These are phyloP conservation scores for Caenorhabditis afra DNA, from an alignment of 2,888 invertebrate genomes.

Conservation along the genomic window DNA sequence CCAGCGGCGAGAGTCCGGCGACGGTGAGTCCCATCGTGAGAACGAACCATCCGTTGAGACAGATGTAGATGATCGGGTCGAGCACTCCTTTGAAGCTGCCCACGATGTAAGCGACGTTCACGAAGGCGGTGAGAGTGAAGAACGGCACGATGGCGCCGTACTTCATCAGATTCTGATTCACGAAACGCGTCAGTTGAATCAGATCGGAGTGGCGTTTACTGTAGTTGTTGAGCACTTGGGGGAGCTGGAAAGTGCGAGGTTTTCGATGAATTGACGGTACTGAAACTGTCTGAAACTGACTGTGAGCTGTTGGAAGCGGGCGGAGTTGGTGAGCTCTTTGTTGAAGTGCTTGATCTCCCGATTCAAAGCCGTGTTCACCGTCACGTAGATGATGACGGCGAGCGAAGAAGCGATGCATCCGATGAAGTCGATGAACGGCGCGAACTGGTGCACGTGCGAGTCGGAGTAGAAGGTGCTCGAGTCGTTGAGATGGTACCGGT, in stretches of 20 bases:
- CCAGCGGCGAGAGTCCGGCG: constrained; percentile 25
- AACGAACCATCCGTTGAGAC: constrained; percentile 29
- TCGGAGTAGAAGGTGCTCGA: constrained; percentile 57
- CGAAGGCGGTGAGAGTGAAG: constrained; percentile 34
- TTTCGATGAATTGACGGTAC: not conserved
- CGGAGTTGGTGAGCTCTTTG: constrained; percentile 55
- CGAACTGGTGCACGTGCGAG: constrained; percentile 33
- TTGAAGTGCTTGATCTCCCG: constrained; percentile 60
- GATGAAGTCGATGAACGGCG: constrained; percentile 52
- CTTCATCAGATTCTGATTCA: constrained; percentile 37
- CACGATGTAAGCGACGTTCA: constrained; percentile 36
- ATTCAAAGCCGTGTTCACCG: constrained; percentile 42
- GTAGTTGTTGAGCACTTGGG: constrained; percentile 50
- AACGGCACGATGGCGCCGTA: constrained; percentile 48
- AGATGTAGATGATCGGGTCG: constrained; percentile 12
- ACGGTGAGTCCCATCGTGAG: constrained; percentile 32
- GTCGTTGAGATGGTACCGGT: constrained; percentile 28
- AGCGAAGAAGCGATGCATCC: constrained; percentile 50
- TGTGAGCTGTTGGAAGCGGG: constrained; percentile 55
- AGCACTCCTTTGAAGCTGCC: constrained; percentile 34
- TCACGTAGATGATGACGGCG: constrained; percentile 45
- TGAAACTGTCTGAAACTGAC: constrained; percentile 6
- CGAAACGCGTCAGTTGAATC: constrained; percentile 44
- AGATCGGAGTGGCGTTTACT: constrained; percentile 61
- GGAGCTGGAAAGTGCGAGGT: constrained; percentile 37